Evolutionary conservation across 2,113 vertebrate species (phyloP).

Genomic region (Coryphaenoides rupestris): DNA sequence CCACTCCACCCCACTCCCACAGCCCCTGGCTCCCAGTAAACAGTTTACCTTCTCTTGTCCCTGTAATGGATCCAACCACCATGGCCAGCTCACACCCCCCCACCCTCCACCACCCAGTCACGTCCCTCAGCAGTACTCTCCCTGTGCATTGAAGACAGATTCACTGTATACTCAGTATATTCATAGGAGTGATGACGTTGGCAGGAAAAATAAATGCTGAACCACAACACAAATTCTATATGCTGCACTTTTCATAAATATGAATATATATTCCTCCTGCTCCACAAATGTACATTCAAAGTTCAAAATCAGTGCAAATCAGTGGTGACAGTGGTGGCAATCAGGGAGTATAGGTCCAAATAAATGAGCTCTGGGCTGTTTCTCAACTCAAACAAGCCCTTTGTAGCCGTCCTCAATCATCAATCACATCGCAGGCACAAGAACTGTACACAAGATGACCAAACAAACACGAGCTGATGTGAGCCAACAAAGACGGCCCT

Average conservation of each 20-base stretch:
- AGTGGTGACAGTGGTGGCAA: too few relatives aligned
- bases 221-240: too few relatives aligned
- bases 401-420: constrained; percentile 2
- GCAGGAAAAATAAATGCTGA: background rate
- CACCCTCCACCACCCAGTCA: too few relatives aligned
- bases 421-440: background rate
- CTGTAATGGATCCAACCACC: constrained; percentile 60
- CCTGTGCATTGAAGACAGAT: background rate
- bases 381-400: constrained; percentile 2
- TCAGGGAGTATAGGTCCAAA: too few relatives aligned
- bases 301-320: too few relatives aligned
- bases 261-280: background rate
- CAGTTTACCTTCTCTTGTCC: constrained; percentile 55
- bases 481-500: constrained; percentile 10
- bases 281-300: background rate
- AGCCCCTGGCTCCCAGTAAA: constrained; percentile 53
- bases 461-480: constrained; percentile 16
- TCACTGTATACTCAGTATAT: too few relatives aligned
- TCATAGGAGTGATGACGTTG: too few relatives aligned
- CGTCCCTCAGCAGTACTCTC: constrained; percentile 17
- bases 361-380: too few relatives aligned
- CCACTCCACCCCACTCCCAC: too few relatives aligned
- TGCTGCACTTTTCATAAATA: background rate
- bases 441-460: background rate
- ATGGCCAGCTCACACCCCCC: constrained; percentile 30